Conservation (phyloP, 1,140 invertebrate species). For the Drosophila cardini region DNA sequence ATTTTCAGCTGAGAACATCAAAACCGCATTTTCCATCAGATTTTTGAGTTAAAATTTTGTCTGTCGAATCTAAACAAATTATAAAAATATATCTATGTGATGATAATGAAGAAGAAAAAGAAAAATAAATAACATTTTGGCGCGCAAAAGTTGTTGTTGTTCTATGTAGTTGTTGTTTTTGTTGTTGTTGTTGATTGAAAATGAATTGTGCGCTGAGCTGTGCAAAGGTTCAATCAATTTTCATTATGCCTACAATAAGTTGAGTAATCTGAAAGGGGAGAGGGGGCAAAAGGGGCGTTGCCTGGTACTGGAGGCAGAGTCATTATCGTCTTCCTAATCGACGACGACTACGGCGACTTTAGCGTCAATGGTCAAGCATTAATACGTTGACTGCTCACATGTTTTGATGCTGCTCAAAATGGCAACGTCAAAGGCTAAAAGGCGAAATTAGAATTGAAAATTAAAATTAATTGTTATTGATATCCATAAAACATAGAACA, state of each 20-base stretch:
- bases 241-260: conserved; percentile 41
- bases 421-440: conserved; percentile 37
- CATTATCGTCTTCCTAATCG: conserved; percentile 9
- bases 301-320: neutral
- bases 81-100: conserved; percentile 8
- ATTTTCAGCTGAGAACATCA: conserved; percentile 58
- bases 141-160: conserved; percentile 14
- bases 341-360: neutral
- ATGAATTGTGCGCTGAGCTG: conserved; percentile 43
- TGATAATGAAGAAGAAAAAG: neutral
- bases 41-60: conserved; percentile 26
- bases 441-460: conserved; percentile 47
- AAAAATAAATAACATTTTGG: conserved; percentile 16
- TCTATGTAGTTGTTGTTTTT: conserved; percentile 33
- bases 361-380: conserved; percentile 33
- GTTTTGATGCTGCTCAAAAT: conserved; percentile 4
- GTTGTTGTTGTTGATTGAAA: conserved; percentile 59
- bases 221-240: conserved; percentile 73
- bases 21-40: conserved; percentile 59
- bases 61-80: conserved; percentile 52
- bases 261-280: neutral
- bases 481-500: conserved; percentile 59
- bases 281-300: conserved; percentile 10
- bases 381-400: conserved; percentile 21
- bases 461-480: conserved; percentile 77